Percentiles rank a stretch among this genome's conserved stretches.
Conservation (phyloP, 2,797 vertebrate genomes). For the Monodelphis domestica region DNA sequence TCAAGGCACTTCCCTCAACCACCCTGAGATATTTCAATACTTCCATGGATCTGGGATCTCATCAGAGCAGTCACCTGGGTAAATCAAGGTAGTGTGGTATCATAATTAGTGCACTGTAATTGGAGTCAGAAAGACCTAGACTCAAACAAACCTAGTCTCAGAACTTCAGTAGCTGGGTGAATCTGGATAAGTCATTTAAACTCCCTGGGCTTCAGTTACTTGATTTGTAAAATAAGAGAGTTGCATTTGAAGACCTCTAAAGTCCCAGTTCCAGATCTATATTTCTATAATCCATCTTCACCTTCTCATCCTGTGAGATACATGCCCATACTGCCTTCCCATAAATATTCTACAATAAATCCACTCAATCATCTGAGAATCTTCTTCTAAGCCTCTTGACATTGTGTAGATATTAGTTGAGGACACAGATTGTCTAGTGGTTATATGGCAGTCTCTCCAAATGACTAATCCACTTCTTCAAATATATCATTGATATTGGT, state of each 20-base stretch:
- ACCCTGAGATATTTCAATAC: neutral
- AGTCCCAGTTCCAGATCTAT: no score
- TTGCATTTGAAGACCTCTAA: no score
- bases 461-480: neutral
- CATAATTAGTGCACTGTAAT: neutral
- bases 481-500: neutral
- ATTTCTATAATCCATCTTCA: neutral
- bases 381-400: neutral
- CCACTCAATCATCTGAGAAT: neutral
- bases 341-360: neutral
- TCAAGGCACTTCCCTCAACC: neutral
- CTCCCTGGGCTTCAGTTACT: neutral
- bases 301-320: neutral
- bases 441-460: neutral
- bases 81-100: neutral
- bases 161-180: neutral
- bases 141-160: neutral
- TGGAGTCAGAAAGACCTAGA: neutral
- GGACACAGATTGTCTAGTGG: neutral
- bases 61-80: neutral
- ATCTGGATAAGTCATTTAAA: neutral
- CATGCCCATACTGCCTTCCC: no score
- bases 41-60: neutral
- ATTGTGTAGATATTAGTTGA: neutral
- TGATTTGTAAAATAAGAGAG: neutral